Conservation (phyloP, 2,888 invertebrate genomes). For the Yponomeuta malinellus region DNA sequence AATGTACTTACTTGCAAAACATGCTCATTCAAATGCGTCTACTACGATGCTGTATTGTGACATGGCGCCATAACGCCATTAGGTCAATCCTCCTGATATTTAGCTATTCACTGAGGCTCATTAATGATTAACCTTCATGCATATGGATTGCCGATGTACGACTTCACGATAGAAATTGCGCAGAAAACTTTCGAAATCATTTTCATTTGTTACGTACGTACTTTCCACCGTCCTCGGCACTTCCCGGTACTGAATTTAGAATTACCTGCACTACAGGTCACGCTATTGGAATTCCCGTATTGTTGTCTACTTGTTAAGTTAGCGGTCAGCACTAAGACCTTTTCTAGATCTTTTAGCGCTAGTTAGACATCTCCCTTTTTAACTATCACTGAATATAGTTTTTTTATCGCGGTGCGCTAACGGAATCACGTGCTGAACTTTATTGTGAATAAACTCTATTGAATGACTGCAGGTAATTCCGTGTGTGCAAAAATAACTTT, state of each 20-base stretch:
- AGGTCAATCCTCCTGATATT: slow-evolving; percentile 45
- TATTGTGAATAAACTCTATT: too few species aligned
- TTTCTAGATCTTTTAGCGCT: too few species aligned
- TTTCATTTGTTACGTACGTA: slow-evolving; percentile 14
- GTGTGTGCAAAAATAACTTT: neutral
- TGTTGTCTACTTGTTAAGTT: too few species aligned
- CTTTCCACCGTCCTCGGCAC: slow-evolving; percentile 5
- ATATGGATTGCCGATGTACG: slow-evolving; percentile 29
- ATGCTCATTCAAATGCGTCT: neutral
- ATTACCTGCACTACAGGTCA: neutral
- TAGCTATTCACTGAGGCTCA: slow-evolving; percentile 34
- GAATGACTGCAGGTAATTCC: too few species aligned
- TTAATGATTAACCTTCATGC: slow-evolving; percentile 43
- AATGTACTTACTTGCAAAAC: neutral
- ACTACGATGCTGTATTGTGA: neutral
- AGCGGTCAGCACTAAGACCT: too few species aligned
- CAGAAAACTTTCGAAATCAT: slow-evolving; percentile 13
- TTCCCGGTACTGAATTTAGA: neutral
- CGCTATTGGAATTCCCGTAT: neutral
- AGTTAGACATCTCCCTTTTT: too few species aligned
- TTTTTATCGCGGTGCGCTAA: too few species aligned
- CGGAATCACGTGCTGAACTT: too few species aligned
- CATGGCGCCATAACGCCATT: slow-evolving; percentile 3
- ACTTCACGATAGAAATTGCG: slow-evolving; percentile 21
- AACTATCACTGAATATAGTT: too few species aligned